Conservation (phyloP, 2,888 invertebrate species). For the Eilema caniola region DNA sequence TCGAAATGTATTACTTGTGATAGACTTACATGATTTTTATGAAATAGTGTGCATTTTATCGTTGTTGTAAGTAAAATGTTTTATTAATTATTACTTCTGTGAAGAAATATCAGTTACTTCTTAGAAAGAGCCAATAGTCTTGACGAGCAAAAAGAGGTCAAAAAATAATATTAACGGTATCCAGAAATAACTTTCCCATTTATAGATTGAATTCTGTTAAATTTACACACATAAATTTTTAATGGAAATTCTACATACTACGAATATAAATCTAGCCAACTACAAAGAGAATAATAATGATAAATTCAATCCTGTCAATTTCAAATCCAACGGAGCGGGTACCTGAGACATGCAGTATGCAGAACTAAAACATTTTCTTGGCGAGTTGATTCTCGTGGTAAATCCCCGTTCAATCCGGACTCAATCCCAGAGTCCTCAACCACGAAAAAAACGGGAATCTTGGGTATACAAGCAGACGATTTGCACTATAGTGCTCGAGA, state of each 20-base stretch:
- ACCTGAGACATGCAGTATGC: slow-evolving; percentile 54
- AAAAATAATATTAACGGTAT: background rate
- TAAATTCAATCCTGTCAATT: slow-evolving; percentile 62
- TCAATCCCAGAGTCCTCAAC: slow-evolving; percentile 64
- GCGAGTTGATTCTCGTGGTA: slow-evolving; percentile 48
- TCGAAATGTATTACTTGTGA: background rate
- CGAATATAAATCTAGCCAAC: background rate
- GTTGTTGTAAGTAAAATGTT: background rate
- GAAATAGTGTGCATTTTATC: background rate
- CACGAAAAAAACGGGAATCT: slow-evolving; percentile 59
- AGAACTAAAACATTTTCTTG: slow-evolving; percentile 58
- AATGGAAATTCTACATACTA: background rate
- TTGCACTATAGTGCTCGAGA: slow-evolving; percentile 44
- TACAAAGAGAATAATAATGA: slow-evolving; percentile 47
- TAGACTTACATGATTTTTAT: background rate
- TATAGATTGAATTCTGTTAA: no score
- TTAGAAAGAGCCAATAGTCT: background rate
- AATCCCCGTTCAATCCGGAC: slow-evolving; percentile 57
- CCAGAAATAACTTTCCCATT: no score
- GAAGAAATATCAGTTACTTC: background rate
- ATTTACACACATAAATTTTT: background rate
- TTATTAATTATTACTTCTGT: no score
- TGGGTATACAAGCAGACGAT: slow-evolving; percentile 49
- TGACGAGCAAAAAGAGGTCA: background rate
- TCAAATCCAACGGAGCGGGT: slow-evolving; percentile 55